Conservation (phyloP, 2,888 invertebrate species). For the Melinopterus prodromus region DNA sequence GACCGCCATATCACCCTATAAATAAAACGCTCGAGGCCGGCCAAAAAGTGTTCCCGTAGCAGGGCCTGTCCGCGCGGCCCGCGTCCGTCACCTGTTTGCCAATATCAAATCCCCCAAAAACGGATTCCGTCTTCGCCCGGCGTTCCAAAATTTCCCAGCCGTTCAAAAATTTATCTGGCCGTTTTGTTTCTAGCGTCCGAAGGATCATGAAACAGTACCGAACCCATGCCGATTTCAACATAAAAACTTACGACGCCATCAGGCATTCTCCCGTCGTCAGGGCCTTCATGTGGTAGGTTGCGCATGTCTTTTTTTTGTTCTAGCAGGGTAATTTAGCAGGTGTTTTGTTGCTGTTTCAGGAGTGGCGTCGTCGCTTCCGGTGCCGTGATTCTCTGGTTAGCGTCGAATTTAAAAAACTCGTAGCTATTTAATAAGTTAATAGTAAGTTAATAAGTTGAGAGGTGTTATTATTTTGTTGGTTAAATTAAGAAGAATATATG, state of each 20-base stretch:
- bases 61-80: not conserved
- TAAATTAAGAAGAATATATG: slow-evolving; percentile 7
- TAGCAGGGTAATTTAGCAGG: slow-evolving; percentile 11
- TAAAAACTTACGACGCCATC: slow-evolving; percentile 51
- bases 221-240: slow-evolving; percentile 47
- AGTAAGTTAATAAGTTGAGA: not conserved
- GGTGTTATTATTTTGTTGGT: not conserved
- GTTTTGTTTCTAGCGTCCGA: slow-evolving; percentile 49
- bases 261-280: slow-evolving; percentile 52
- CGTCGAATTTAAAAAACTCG: slow-evolving; percentile 40
- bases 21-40: slow-evolving; percentile 18
- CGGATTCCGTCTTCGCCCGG: too few relatives aligned
- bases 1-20: slow-evolving; percentile 13
- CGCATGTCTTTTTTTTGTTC: not conserved
- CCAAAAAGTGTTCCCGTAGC: slow-evolving; percentile 6
- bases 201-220: slow-evolving; percentile 49
- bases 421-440: not conserved
- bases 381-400: slow-evolving; percentile 43
- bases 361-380: slow-evolving; percentile 44
- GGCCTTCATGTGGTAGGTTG: slow-evolving; percentile 51
- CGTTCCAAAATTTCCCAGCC: too few relatives aligned
- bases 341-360: slow-evolving; percentile 41
- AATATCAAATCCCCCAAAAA: not conserved
- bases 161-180: too few relatives aligned
- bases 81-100: not conserved